Percentiles rank a stretch among this genome's conserved stretches.
Conservation (phyloP, 2,797 vertebrate species). For the Psittacula echo region DNA sequence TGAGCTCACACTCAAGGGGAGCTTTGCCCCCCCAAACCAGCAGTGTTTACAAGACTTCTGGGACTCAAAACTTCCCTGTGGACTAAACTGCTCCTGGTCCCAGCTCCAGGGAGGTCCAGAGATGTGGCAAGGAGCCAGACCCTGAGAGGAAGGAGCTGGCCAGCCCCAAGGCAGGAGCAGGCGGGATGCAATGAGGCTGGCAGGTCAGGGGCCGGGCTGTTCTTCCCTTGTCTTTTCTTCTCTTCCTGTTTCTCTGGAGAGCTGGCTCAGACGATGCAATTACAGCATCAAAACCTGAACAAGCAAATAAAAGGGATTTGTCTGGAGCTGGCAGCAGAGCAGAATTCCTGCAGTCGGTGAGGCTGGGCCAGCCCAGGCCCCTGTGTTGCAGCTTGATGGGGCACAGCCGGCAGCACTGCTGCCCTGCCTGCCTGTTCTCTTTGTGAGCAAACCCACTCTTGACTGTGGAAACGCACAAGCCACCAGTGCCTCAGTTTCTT, state of each 20-base stretch:
- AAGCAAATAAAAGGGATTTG: conserved; percentile 61
- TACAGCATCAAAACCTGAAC: conserved; percentile 18
- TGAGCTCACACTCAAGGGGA: not conserved
- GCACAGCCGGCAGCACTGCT: not conserved
- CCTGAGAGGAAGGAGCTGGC: not conserved
- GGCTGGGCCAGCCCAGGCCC: not conserved
- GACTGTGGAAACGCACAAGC: not conserved
- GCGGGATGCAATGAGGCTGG: not conserved
- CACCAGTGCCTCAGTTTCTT: not conserved
- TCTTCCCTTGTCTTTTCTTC: not conserved
- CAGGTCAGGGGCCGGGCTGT: accelerated
- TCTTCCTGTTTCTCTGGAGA: not conserved
- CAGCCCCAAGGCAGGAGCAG: not conserved
- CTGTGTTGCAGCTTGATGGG: not conserved
- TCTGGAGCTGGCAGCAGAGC: conserved; percentile 27
- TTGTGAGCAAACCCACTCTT: not conserved
- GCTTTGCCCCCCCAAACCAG: not conserved
- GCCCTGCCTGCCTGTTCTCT: not conserved
- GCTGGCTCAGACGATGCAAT: not conserved
- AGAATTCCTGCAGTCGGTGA: not conserved
- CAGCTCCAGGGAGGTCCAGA: not conserved
- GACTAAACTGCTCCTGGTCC: not conserved
- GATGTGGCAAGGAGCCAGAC: not conserved
- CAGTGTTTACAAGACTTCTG: not conserved
- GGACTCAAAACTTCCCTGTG: not conserved